These are phyloP conservation scores for Ceraclea dissimilis DNA, from an alignment of 2,888 invertebrate genomes.

Conservation along the genomic window DNA sequence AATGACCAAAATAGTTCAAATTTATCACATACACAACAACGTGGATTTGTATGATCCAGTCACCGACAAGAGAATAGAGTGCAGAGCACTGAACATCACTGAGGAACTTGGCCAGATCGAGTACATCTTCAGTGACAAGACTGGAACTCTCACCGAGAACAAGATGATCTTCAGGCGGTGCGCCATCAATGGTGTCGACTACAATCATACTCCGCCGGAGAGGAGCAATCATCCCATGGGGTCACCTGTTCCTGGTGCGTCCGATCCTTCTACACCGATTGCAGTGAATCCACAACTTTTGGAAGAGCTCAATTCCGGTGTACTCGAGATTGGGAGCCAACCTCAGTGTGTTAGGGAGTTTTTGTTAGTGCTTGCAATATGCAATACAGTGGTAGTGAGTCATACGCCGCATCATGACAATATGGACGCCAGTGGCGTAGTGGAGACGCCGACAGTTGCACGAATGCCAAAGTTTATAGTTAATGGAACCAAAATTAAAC, in stretches of 20 bases:
- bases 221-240: constrained; percentile 50
- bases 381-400: constrained; percentile 95
- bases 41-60: constrained; percentile 76
- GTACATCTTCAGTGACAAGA: constrained; percentile 95
- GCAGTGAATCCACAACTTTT: constrained; percentile 41
- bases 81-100: constrained; percentile 91
- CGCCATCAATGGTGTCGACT: constrained; percentile 82
- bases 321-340: constrained; percentile 45
- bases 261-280: constrained; percentile 40
- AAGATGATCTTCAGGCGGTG: constrained; percentile 94
- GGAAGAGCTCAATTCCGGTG: constrained; percentile 37
- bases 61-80: constrained; percentile 77
- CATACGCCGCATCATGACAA: constrained; percentile 64
- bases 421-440: constrained; percentile 64
- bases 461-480: constrained; percentile 34
- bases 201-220: constrained; percentile 72
- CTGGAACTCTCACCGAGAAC: constrained; percentile 95
- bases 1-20: constrained; percentile 91
- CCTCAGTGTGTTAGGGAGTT: constrained; percentile 79
- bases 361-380: constrained; percentile 82
- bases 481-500: constrained; percentile 24
- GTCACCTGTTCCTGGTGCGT: constrained; percentile 39
- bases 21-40: constrained; percentile 91
- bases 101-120: constrained; percentile 90
- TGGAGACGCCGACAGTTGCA: constrained; percentile 41